Percentiles rank a stretch among this genome's conserved stretches.
Conservation (phyloP, 2,888 invertebrate genomes). For the Dryadula phaetusa region DNA sequence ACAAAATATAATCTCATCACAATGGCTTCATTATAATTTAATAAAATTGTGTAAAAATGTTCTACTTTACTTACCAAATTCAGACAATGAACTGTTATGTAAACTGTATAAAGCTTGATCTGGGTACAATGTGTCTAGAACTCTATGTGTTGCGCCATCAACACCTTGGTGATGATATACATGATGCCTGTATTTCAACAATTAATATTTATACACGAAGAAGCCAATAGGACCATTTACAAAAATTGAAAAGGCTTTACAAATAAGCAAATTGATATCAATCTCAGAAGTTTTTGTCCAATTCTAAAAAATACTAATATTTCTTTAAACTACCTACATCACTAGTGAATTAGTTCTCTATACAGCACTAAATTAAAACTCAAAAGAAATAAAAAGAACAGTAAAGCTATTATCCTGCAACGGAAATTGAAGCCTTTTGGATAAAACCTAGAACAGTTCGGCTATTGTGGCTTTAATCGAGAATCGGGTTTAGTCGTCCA, state of each 20-base stretch:
- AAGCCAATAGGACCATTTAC: neutral
- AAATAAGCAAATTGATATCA: too few species aligned
- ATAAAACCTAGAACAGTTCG: conserved; percentile 39
- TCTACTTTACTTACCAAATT: conserved; percentile 74
- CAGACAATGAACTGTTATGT: conserved; percentile 92
- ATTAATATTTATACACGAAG: neutral
- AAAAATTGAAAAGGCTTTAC: neutral
- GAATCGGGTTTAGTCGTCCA: conserved; percentile 42
- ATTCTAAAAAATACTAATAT: neutral
- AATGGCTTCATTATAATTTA: neutral
- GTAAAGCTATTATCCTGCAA: conserved; percentile 35
- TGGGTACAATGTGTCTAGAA: conserved; percentile 88
- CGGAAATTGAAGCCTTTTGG: conserved; percentile 44
- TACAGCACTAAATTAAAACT: conserved; percentile 38
- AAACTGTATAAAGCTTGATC: conserved; percentile 90
- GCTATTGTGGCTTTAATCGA: conserved; percentile 40
- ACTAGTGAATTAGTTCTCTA: conserved; percentile 12
- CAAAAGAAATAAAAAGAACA: conserved; percentile 37
- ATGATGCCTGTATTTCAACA: conserved; percentile 85
- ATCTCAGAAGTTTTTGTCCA: neutral
- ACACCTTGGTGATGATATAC: conserved; percentile 91
- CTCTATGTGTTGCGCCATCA: conserved; percentile 87
- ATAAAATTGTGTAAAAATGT: neutral
- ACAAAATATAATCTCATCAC: neutral
- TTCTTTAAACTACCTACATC: neutral